Conservation (phyloP, 1,140 invertebrate genomes). For the Steinernema khuongi region DNA sequence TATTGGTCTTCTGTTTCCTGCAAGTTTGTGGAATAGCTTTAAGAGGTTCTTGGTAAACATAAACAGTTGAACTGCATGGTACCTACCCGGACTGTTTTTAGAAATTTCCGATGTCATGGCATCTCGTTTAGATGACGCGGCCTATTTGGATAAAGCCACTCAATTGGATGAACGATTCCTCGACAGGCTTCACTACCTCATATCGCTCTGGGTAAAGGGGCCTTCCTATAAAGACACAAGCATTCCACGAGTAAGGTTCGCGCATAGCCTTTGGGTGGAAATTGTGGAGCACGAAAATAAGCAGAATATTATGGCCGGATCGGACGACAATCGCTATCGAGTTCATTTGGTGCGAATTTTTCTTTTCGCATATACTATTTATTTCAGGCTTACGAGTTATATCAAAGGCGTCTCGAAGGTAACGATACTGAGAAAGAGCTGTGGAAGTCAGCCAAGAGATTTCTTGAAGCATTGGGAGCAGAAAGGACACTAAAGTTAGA, state of each 20-base stretch:
- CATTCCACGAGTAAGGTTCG: neutral
- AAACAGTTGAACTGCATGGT: no score
- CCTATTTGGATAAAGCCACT: neutral
- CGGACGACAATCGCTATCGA: neutral
- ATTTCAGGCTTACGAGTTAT: neutral
- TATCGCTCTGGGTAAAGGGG: neutral
- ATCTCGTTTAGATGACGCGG: neutral
- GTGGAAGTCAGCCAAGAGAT: neutral
- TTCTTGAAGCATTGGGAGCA: neutral
- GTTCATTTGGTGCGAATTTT: neutral
- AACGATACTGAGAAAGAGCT: neutral
- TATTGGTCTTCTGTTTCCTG: no score
- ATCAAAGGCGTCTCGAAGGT: neutral
- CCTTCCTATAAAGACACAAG: neutral
- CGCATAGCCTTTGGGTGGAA: neutral
- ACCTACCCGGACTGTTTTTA: conserved; percentile 11
- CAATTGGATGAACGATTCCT: neutral
- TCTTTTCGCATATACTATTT: neutral
- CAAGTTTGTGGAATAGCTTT: no score
- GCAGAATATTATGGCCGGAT: neutral
- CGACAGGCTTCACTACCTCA: neutral
- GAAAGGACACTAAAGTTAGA: neutral
- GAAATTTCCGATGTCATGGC: no score
- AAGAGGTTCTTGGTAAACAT: no score
- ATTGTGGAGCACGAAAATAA: neutral